Conservation (phyloP, 2,888 invertebrate species). For the Caenorhabditis sinica region DNA sequence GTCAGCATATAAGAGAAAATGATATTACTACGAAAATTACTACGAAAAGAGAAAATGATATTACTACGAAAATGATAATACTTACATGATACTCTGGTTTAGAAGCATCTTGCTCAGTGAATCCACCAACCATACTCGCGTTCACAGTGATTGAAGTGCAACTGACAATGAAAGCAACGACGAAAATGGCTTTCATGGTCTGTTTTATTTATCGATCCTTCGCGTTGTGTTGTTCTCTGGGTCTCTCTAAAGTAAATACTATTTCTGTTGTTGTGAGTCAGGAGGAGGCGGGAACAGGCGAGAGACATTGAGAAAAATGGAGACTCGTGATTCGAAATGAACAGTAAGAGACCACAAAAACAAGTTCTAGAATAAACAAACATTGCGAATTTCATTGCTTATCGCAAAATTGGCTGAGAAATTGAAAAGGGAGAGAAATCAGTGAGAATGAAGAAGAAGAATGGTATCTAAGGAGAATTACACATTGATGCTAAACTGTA, state of each 20-base stretch:
- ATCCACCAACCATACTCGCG: conserved; percentile 67
- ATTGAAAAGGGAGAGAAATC: neutral
- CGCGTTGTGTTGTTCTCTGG: conserved; percentile 12
- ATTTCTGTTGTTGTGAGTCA: conserved; percentile 47
- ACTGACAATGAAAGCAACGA: conserved; percentile 46
- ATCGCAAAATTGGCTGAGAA: conserved; percentile 18
- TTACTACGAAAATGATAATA: conserved; percentile 5
- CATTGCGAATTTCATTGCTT: conserved; percentile 25
- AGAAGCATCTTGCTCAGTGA: conserved; percentile 69
- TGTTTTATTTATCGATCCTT: conserved; percentile 59
- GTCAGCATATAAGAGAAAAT: no score
- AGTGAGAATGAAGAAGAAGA: neutral
- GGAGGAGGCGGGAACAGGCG: conserved; percentile 26
- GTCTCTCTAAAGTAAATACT: conserved; percentile 55
- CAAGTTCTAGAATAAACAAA: conserved; percentile 41
- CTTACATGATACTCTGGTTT: conserved; percentile 72
- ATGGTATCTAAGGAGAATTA: neutral
- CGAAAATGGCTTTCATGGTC: conserved; percentile 47
- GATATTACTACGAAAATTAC: no score
- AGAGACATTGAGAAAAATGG: conserved; percentile 32
- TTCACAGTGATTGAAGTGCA: conserved; percentile 35
- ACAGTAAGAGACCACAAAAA: conserved; percentile 45
- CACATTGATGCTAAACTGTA: no score
- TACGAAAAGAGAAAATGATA: neutral
- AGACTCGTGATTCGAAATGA: conserved; percentile 38